These are phyloP conservation scores for Holotrichia oblita DNA, from an alignment of 1,140 invertebrate species.

Conservation along the genomic window DNA sequence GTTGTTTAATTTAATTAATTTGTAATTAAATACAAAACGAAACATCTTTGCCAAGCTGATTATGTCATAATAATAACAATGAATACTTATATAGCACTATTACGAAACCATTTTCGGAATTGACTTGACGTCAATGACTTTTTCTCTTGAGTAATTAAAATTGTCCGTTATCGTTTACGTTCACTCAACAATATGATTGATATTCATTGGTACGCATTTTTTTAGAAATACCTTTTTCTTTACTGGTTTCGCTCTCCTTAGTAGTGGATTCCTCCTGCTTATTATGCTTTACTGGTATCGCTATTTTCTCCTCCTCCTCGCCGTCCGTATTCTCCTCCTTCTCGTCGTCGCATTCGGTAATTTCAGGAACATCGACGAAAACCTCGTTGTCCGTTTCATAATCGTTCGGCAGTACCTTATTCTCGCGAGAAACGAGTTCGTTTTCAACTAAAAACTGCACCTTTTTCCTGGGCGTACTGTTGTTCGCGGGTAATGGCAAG, in stretches of 20 bases:
- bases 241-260: neutral
- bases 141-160: too few relatives aligned
- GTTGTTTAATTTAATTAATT: too few relatives aligned
- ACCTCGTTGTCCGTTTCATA: constrained; percentile 30
- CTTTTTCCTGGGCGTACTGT: constrained; percentile 59
- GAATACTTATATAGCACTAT: too few relatives aligned
- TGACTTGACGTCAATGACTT: too few relatives aligned
- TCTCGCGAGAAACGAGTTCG: constrained; percentile 43
- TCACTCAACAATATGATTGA: too few relatives aligned
- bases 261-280: neutral
- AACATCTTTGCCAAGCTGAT: too few relatives aligned
- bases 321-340: neutral
- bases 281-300: neutral
- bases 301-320: neutral
- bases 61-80: too few relatives aligned
- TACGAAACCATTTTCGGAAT: too few relatives aligned
- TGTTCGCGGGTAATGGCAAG: constrained; percentile 67
- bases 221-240: constrained; percentile 11
- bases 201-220: neutral
- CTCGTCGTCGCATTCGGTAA: constrained; percentile 3
- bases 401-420: constrained; percentile 15
- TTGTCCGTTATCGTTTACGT: too few relatives aligned
- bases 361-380: constrained; percentile 19
- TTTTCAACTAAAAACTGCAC: constrained; percentile 60
- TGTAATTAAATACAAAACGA: too few relatives aligned